Base-by-base conservation (phyloP, 2,113 vertebrate genomes). In the Heterotis niloticus region DNA sequence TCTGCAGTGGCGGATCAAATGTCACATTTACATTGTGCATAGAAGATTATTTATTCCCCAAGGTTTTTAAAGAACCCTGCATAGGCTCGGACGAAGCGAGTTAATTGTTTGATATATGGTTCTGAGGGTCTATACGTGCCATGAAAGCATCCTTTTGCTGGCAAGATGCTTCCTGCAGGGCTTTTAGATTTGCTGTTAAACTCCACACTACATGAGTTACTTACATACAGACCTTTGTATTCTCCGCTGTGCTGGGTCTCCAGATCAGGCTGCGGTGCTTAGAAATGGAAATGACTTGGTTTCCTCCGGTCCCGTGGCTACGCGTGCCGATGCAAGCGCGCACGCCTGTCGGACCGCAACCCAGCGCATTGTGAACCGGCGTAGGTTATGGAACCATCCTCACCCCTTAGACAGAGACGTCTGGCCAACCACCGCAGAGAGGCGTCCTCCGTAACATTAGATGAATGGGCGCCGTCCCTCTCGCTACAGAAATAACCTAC, bases 21-120 rank as follows among this genome's bases (percentile, higher is more conserved):
- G 52, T 77, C 69, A 77, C 51, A 80, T 82, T 85, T 70, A 79
- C 78, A 66, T 77, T 76, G 80, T 78, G 81, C 66, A 71, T 67
- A 64, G 64, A 84, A 26, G 59, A 44, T 85, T 85, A 78, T 86
- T 78, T 44, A 4, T 83, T 66, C 72, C 14, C 79, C 78, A 68
- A 79, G 81, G 84, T 81, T 85, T 75, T 56, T 67, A 73, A n/a
- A 78, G 77, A 80, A 76, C 80, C 79, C 13, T 74, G 59, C 82
- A 82, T 78, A 79, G 79, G 81, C 67, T 74, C 62, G 83, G 82
- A 87, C 89, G 88, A 82, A 89, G 16, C 28, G 72, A 80, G 84
- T 87, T 88, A 88, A 89, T 85, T 86, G 82, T 78, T 87, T 70
- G 68, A 28, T 44, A 70, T 70, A 44, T 23, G 68, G 51, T 51